A percentile compares a stretch with the other conserved stretches of the same genome.
These are phyloP conservation scores for Leguminivora glycinivorella DNA, from an alignment of 1,140 invertebrate species.

Conservation along the genomic window DNA sequence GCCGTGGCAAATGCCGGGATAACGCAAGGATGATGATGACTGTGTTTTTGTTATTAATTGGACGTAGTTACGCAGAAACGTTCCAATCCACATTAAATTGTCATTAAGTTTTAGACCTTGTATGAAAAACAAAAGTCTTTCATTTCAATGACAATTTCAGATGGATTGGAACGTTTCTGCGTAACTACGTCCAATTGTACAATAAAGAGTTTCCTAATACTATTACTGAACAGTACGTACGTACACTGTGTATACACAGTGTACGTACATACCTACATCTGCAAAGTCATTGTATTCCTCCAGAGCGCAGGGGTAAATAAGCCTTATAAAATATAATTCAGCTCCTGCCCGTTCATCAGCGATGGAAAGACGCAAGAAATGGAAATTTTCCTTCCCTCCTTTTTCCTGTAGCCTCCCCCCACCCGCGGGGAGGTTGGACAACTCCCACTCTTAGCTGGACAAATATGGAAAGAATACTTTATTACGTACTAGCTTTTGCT, in stretches of 20 bases:
- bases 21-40: too few species aligned
- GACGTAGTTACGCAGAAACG: too few species aligned
- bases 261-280: too few species aligned
- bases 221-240: neutral
- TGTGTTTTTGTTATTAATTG: too few species aligned
- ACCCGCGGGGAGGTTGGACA: conserved; percentile 58
- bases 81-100: too few species aligned
- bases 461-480: conserved; percentile 42
- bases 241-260: conserved; percentile 30
- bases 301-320: conserved; percentile 61
- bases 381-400: conserved; percentile 78
- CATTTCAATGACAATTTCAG: too few species aligned
- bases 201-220: too few species aligned
- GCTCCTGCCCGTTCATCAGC: conserved; percentile 76
- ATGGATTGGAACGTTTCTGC: too few species aligned
- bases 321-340: conserved; percentile 75
- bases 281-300: conserved; percentile 46
- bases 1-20: too few species aligned
- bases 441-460: conserved; percentile 49
- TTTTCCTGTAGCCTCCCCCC: conserved; percentile 70
- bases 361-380: conserved; percentile 75
- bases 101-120: too few species aligned
- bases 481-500: neutral
- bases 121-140: too few species aligned
- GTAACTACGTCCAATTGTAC: too few species aligned